Evolutionary conservation across 2,113 vertebrate species (phyloP).

Genomic region (Campylomormyrus numenius): DNA sequence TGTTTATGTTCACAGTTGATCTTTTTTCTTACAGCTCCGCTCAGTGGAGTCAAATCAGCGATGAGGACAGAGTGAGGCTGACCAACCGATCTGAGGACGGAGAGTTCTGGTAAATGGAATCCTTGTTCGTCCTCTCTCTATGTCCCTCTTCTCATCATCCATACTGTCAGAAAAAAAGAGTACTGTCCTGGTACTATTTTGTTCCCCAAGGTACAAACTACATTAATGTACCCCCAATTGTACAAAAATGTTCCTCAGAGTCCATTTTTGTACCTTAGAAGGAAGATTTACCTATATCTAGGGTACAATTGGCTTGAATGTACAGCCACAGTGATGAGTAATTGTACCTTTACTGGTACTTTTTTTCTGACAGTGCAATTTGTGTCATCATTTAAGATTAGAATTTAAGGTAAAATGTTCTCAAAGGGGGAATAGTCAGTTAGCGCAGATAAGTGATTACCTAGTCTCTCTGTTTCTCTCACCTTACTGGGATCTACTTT

Average conservation of each 20-base stretch:
- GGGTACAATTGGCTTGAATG: neutral
- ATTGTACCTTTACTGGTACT: neutral
- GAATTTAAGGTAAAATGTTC: neutral
- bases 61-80: slow-evolving; percentile 56
- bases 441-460: neutral
- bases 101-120: slow-evolving; percentile 66
- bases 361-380: neutral
- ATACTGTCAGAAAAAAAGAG: neutral
- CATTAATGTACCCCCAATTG: neutral
- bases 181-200: neutral
- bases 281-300: neutral
- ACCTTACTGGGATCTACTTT: neutral
- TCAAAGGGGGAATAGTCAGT: neutral
- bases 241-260: neutral
- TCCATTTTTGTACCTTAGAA: neutral
- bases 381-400: neutral
- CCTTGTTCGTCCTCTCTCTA: neutral
- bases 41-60: slow-evolving; percentile 62
- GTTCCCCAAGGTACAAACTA: neutral
- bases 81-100: slow-evolving; percentile 66
- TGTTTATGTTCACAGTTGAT: neutral
- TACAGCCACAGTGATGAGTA: neutral
- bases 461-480: neutral
- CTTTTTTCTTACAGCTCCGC: neutral
- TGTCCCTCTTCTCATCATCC: neutral